These are phyloP conservation scores for Dynastes grantii DNA, from an alignment of 2,888 invertebrate species.

Conservation along the genomic window DNA sequence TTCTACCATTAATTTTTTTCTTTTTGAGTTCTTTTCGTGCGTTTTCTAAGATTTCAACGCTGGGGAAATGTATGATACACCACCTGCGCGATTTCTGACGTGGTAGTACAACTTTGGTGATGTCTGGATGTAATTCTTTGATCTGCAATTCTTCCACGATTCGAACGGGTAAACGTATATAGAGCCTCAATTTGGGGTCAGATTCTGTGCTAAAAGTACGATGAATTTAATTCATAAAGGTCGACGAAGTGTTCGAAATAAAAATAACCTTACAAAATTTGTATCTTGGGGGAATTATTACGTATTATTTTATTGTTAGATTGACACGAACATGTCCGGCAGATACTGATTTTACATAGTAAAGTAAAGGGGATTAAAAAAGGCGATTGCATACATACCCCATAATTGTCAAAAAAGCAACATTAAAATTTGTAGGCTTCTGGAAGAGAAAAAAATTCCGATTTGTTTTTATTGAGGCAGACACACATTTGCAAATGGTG, in stretches of 20 bases:
- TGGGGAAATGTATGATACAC: slow-evolving; percentile 48
- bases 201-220: slow-evolving; percentile 35
- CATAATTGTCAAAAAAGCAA: slow-evolving; percentile 42
- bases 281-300: slow-evolving; percentile 4
- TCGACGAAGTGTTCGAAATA: background rate
- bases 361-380: background rate
- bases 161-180: slow-evolving; percentile 64
- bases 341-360: background rate
- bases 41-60: slow-evolving; percentile 21
- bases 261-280: slow-evolving; percentile 24
- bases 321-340: background rate
- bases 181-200: slow-evolving; percentile 59
- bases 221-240: background rate
- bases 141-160: slow-evolving; percentile 63
- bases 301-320: background rate
- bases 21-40: slow-evolving; percentile 34
- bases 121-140: slow-evolving; percentile 64
- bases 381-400: slow-evolving; percentile 29
- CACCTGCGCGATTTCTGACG: slow-evolving; percentile 59
- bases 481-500: slow-evolving; percentile 14
- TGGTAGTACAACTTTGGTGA: slow-evolving; percentile 61
- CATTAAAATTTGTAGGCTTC: slow-evolving; percentile 29
- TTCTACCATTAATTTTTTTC: slow-evolving; percentile 50
- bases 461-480: slow-evolving; percentile 33
- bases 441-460: background rate